phyloP scores from a whole-genome alignment of 2,113 vertebrate genomes.

The Malaclemys terrapin region DNA sequence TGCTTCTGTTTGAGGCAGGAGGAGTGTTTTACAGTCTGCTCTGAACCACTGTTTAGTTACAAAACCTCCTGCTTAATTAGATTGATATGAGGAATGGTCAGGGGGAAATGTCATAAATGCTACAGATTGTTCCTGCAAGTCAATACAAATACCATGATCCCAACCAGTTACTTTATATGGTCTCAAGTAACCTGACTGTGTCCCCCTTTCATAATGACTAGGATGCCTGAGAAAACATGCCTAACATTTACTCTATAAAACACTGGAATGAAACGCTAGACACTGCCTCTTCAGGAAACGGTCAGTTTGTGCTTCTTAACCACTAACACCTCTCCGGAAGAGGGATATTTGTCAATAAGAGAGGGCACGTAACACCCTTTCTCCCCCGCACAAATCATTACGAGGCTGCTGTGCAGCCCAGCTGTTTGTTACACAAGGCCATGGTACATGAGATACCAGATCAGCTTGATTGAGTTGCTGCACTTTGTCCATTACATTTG shows the following conservation, averaged over 20 bases:
- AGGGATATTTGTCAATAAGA: neutral
- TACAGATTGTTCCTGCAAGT: neutral
- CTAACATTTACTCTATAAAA: neutral
- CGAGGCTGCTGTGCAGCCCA: neutral
- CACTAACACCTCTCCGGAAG: neutral
- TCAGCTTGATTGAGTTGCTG: neutral
- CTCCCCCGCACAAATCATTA: neutral
- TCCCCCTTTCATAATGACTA: neutral
- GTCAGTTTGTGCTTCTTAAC: neutral
- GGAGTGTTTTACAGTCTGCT: neutral
- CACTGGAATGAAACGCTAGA: neutral
- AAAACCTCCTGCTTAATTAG: neutral
- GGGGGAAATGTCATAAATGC: neutral
- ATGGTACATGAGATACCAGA: neutral
- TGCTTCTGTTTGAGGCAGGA: neutral
- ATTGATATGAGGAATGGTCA: neutral
- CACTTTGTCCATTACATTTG: neutral
- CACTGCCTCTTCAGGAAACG: neutral
- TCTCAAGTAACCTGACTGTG: neutral
- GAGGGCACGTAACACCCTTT: rapidly evolving
- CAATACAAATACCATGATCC: neutral
- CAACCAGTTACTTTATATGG: neutral
- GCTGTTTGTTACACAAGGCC: neutral
- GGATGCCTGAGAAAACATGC: rapidly evolving
- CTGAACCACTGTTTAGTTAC: neutral